These are phyloP conservation scores for Zaprionus davidi DNA, from an alignment of 1,140 invertebrate genomes.

Conservation along the genomic window DNA sequence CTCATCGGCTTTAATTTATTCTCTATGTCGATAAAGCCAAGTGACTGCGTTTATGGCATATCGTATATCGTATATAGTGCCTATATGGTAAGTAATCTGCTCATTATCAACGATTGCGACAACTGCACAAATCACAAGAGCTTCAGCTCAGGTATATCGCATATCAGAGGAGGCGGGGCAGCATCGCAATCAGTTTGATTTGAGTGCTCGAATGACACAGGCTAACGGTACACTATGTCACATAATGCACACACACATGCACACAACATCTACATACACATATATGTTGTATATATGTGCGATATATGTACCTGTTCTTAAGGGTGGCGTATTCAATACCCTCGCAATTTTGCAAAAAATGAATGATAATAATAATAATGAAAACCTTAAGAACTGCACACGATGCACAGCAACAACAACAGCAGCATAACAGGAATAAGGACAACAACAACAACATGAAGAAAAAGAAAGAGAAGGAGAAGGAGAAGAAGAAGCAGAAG, in stretches of 20 bases:
- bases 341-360: neutral
- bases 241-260: neutral
- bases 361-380: conserved; percentile 37
- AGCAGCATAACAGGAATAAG: too few species aligned
- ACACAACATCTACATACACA: neutral
- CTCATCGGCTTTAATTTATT: neutral
- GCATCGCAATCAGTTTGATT: neutral
- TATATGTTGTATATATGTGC: neutral
- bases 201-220: conserved; percentile 6
- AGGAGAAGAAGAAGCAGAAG: neutral
- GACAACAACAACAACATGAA: conserved; percentile 17
- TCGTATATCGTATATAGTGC: neutral
- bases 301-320: neutral
- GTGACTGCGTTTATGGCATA: neutral
- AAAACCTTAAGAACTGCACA: conserved; percentile 47
- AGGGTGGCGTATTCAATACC: neutral
- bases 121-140: neutral
- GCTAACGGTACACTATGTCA: conserved; percentile 30
- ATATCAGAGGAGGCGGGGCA: neutral
- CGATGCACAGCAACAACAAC: conserved; percentile 19
- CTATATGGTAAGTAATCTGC: neutral
- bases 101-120: neutral
- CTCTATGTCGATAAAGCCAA: neutral
- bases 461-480: neutral
- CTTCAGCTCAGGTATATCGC: neutral